Evolutionary conservation across 2,797 vertebrate species (phyloP), one percentile per base, ranked within the genome.

Genomic region (Aulostomus chinensis): DNA sequence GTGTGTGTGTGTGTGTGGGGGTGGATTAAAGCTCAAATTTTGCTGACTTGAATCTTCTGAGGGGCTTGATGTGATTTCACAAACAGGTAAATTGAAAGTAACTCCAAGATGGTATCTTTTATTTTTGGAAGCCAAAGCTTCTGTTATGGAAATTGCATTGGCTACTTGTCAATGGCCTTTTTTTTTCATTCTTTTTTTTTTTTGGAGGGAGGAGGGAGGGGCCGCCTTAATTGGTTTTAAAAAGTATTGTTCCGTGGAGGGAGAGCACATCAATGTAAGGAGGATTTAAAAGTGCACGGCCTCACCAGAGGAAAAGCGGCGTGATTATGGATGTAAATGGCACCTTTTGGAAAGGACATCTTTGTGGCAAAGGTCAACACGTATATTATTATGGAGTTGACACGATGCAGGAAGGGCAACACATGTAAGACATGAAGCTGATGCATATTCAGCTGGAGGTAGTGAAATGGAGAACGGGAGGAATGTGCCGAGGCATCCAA

Each of bases 111-210:
- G 70, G 61, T 45, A 42, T 45, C 57, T 31, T 24, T 11, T 30
- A 55, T 5, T 29, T 40, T 51, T 36, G 38, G 37, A 7, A 13
- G 24, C 20, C 66, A 75, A 71, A 76, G 34, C 54, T 58, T 72
- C 66, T 35, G 69, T 68, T 83, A 81, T 83, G 80, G 83, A 85
- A 84, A 87, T 85, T 76, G 37, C 64, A 86, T 84, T 77, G 80
- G 74, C 76, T 67, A 61, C 63, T 68, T 87, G 81, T 85, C 79
- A 72, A 32, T n/a, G n/a, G n/a, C n/a, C n/a, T n/a, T n/a, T n/a
- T n/a, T n/a, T n/a, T n/a, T n/a, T n/a, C n/a, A n/a, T n/a, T n/a
- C n/a, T n/a, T n/a, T n/a, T n/a, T n/a, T n/a, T n/a, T n/a, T 76
- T 63, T 49, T 39, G 73, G 72, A 66, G 71, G 69, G 51, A 39